These are phyloP conservation scores for Polyommatus iphigenia DNA, from an alignment of 2,888 invertebrate species.

Conservation along the genomic window DNA sequence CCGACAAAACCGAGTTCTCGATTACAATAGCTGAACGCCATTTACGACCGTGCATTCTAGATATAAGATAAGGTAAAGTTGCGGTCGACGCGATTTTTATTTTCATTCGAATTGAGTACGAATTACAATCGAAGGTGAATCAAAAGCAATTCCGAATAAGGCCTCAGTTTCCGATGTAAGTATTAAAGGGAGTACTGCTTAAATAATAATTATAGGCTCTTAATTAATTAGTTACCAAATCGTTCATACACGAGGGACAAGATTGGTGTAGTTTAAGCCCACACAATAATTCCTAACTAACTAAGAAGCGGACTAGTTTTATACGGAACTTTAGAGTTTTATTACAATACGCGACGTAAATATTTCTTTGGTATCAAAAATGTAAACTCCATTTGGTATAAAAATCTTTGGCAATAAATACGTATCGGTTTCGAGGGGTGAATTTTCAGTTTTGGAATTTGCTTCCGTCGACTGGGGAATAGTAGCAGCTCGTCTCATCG, in stretches of 20 bases:
- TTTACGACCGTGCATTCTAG: no score
- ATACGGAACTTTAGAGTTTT: not conserved
- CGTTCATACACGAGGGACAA: not conserved
- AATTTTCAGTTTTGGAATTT: constrained; percentile 75
- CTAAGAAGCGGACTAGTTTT: not conserved
- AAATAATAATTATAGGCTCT: not conserved
- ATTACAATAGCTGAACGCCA: no score
- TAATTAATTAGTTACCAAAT: no score
- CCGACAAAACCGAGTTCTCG: no score
- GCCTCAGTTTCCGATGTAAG: not conserved
- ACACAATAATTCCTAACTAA: not conserved
- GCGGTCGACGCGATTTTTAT: not conserved
- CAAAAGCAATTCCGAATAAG: no score
- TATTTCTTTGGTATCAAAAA: constrained; percentile 16
- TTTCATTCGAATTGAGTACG: no score
- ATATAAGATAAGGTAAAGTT: not conserved
- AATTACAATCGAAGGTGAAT: no score
- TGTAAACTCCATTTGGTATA: constrained; percentile 14
- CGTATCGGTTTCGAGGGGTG: constrained; percentile 21
- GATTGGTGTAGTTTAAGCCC: not conserved
- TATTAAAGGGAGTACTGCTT: not conserved
- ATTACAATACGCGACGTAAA: constrained; percentile 2
- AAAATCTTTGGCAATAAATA: constrained; percentile 33
- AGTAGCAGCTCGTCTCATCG: constrained; percentile 92
- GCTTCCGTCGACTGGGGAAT: constrained; percentile 90